Evolutionary conservation across 2,888 invertebrate genomes (phyloP), one percentile per base, ranked within the genome.

Genomic region (Mylabris sibirica): DNA sequence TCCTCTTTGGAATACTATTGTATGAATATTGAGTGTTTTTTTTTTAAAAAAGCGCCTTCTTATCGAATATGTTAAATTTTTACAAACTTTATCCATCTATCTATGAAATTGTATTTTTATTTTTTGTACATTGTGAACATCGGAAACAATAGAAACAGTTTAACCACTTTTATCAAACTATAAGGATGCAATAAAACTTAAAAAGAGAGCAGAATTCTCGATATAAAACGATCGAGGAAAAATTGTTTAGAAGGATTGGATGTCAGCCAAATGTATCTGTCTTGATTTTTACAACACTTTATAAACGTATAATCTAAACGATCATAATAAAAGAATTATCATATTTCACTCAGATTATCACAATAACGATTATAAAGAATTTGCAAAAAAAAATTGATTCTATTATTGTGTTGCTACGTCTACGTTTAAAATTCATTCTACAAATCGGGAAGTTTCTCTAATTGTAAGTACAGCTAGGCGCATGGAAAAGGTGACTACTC

Each of bases 271-370:
- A 11, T 22, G 22, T 53, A 44, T 17, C 3, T 57, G 12, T 14
- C 57, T 24, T 2, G 20, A 57, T 57, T 57, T 22, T 24, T 24
- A 57, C 12, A 24, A 24, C 14, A 57, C 4, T 22, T 57, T 57
- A 53, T 17, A 44, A 30, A 44, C 44, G 2, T 20, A 49, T 49
- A 20, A 49, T 49, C 20, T 49, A 49, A 49, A 49, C 20, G 24
- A 57, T 57, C 22, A 20, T 57, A 41, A 57, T 24, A 57, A 57
- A 22, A 57, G 24, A 57, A 57, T 57, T 57, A 57, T 57, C 57
- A 57, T 57, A 57, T 1, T 30, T 30, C 30, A 30, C 3, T 8
- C 30, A 6, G 30, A 30, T 8, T 30, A 30, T 30, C 8, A 30
- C 30, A 30, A 8, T 30, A n/a, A n/a, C n/a, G n/a, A n/a, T 8